Conservation (phyloP, 2,797 vertebrate genomes). For the Dicrostonyx torquatus region DNA sequence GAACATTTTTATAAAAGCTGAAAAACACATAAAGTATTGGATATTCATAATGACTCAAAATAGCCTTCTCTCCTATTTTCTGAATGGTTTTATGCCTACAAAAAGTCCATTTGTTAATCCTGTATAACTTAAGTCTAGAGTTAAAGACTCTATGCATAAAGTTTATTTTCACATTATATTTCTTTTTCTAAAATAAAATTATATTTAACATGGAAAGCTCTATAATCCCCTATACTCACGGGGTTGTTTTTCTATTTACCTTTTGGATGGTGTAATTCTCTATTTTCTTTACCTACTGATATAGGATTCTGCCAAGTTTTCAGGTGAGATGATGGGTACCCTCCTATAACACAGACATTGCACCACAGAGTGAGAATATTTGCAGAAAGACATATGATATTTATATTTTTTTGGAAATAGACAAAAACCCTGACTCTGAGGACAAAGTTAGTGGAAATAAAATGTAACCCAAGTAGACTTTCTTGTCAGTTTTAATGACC, state of each 20-base stretch:
- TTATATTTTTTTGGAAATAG: background rate
- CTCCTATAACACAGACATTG: background rate
- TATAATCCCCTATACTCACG: background rate
- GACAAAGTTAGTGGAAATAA: background rate
- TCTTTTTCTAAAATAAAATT: conserved; percentile 38
- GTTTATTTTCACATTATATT: conserved; percentile 18
- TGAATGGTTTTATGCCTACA: background rate
- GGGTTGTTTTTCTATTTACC: background rate
- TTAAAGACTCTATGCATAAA: background rate
- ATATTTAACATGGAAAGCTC: conserved; percentile 17
- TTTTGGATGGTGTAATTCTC: background rate
- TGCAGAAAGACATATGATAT: background rate
- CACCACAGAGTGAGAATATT: background rate
- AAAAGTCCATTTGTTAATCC: conserved; percentile 7
- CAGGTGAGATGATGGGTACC: background rate
- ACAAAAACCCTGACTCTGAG: background rate
- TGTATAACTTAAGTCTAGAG: background rate
- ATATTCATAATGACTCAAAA: conserved; percentile 19
- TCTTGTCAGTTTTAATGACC: background rate
- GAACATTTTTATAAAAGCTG: conserved; percentile 45
- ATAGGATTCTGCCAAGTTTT: background rate
- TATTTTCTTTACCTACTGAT: background rate
- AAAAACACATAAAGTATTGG: background rate
- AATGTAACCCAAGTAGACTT: background rate
- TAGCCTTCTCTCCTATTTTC: background rate